These are phyloP conservation scores for Plemyria rubiginata DNA, from an alignment of 2,888 invertebrate genomes.

Conservation along the genomic window DNA sequence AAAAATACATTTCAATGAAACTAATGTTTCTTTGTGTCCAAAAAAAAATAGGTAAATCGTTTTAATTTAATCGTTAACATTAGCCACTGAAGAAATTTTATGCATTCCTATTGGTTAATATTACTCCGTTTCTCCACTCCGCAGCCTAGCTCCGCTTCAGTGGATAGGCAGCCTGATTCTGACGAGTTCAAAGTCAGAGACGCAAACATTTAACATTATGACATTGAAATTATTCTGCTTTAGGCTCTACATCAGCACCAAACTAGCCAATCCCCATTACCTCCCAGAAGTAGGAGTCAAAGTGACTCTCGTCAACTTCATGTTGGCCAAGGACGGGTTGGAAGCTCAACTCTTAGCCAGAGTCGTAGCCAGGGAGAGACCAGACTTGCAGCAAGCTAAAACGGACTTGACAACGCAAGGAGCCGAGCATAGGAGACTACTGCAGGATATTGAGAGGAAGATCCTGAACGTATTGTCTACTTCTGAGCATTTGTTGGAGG, in stretches of 20 bases:
- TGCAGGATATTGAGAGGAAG: conserved; percentile 96
- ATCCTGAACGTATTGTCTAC: conserved; percentile 88
- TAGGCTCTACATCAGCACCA: conserved; percentile 97
- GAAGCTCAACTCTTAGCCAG: conserved; percentile 95
- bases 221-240: background rate
- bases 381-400: conserved; percentile 96
- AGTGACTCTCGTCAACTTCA: conserved; percentile 95
- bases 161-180: too few relatives aligned
- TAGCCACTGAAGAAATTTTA: too few relatives aligned
- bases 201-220: background rate
- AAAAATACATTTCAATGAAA: too few relatives aligned
- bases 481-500: conserved; percentile 88
- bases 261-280: conserved; percentile 96
- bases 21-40: too few relatives aligned
- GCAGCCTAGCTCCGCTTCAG: too few relatives aligned
- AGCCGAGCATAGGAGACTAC: conserved; percentile 91
- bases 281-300: conserved; percentile 97
- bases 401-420: conserved; percentile 94
- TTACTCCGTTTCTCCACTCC: too few relatives aligned
- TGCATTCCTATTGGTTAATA: too few relatives aligned
- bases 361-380: conserved; percentile 95
- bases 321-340: conserved; percentile 95
- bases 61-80: too few relatives aligned
- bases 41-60: too few relatives aligned
- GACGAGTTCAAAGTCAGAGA: too few relatives aligned